These are phyloP conservation scores for Drosophila eohydei DNA, from an alignment of 2,888 invertebrate species.

Conservation along the genomic window DNA sequence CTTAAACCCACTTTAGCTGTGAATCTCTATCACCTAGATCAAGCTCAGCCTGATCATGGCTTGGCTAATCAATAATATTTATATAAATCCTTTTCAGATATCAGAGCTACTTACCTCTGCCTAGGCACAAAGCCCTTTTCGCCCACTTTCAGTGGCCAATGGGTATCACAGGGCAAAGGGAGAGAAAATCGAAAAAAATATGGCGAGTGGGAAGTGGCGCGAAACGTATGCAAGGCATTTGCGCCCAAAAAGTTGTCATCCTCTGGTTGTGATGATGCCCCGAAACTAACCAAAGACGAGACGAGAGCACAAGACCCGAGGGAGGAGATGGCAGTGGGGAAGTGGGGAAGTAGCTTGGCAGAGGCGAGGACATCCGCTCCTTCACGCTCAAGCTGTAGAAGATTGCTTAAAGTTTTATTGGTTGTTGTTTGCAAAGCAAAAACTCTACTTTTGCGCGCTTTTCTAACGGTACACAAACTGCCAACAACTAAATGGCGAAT, in stretches of 20 bases:
- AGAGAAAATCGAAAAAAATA: slow-evolving; percentile 8
- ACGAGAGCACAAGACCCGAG: background rate
- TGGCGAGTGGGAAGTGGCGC: slow-evolving; percentile 9
- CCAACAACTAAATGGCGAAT: slow-evolving; percentile 54
- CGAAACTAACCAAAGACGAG: slow-evolving; percentile 30
- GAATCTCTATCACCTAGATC: background rate
- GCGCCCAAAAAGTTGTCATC: slow-evolving; percentile 54
- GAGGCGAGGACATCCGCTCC: slow-evolving; percentile 46
- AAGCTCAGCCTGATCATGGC: background rate
- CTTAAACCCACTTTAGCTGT: background rate
- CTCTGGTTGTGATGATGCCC: slow-evolving; percentile 38
- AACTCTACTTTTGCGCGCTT: slow-evolving; percentile 75
- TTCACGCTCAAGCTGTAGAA: slow-evolving; percentile 74
- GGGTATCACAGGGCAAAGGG: slow-evolving; percentile 4
- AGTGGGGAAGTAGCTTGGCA: background rate
- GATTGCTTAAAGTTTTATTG: slow-evolving; percentile 82
- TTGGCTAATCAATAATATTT: background rate
- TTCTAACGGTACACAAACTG: slow-evolving; percentile 65
- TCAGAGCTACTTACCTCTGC: background rate
- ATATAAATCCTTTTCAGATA: background rate
- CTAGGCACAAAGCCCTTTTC: background rate
- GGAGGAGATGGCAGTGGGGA: background rate
- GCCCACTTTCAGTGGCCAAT: background rate
- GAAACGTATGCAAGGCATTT: slow-evolving; percentile 67
- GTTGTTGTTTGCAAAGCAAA: slow-evolving; percentile 78